Percentiles rank a stretch among this genome's conserved stretches.
phyloP scores from a whole-genome alignment of 2,888 invertebrate species.

The Hirtodrosophila alboralis region DNA sequence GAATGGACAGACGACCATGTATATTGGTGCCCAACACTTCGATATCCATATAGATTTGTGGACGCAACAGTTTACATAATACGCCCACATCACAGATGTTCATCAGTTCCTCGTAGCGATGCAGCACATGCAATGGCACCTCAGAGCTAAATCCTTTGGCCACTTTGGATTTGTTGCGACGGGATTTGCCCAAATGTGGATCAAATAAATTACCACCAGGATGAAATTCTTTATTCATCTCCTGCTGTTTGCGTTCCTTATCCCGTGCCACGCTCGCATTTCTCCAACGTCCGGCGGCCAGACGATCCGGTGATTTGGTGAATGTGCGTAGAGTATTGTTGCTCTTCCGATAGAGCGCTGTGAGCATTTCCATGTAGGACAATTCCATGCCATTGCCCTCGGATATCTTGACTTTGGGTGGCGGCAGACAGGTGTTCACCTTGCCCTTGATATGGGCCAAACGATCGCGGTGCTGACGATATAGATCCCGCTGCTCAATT shows the following conservation, averaged over 20 bases:
- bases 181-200: constrained; percentile 34
- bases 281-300: constrained; percentile 67
- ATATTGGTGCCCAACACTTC: constrained; percentile 55
- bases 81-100: constrained; percentile 55
- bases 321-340: constrained; percentile 55
- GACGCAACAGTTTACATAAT: constrained; percentile 75
- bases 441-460: constrained; percentile 73
- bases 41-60: constrained; percentile 79
- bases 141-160: constrained; percentile 50
- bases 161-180: constrained; percentile 13
- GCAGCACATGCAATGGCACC: constrained; percentile 71
- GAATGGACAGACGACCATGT: constrained; percentile 73
- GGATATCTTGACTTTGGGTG: constrained; percentile 35
- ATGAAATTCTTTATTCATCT: constrained; percentile 47
- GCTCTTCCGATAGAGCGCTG: constrained; percentile 63
- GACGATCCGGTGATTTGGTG: constrained; percentile 62
- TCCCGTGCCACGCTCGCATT: constrained; percentile 53
- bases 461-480: constrained; percentile 70
- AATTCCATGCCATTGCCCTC: constrained; percentile 63
- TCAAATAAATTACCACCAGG: constrained; percentile 64
- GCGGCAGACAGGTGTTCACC: constrained; percentile 55
- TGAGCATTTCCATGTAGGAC: constrained; percentile 74
- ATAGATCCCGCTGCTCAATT: constrained; percentile 62
- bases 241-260: constrained; percentile 57
- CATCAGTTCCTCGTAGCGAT: constrained; percentile 72